A percentile compares a stretch with the other conserved stretches of the same genome.
phyloP scores from a whole-genome alignment of 2,888 invertebrate species.

The Itoplectis maculator region DNA sequence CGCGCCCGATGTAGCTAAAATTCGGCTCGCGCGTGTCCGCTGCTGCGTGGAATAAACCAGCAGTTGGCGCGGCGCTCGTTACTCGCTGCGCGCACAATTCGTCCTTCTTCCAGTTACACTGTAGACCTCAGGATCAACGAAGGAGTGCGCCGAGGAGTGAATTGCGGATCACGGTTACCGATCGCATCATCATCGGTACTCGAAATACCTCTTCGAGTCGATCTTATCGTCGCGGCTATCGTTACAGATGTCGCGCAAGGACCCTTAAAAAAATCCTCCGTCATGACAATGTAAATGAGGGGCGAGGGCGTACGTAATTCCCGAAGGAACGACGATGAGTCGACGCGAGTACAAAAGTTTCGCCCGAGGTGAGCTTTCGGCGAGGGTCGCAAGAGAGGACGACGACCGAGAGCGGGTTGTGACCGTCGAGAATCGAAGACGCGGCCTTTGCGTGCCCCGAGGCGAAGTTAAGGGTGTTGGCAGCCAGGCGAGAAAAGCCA shows the following conservation, averaged over 20 bases:
- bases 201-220: too few species aligned
- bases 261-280: neutral
- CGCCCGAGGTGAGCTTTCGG: constrained; percentile 9
- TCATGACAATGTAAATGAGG: constrained; percentile 12
- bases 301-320: neutral
- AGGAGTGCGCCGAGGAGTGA: too few species aligned
- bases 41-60: constrained; percentile 1
- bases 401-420: neutral
- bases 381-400: neutral
- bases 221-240: neutral
- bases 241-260: neutral
- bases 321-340: neutral
- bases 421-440: constrained; percentile 25
- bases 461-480: constrained; percentile 65
- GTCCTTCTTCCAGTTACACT: too few species aligned
- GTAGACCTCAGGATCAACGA: too few species aligned
- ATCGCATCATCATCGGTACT: too few species aligned
- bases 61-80: neutral
- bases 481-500: constrained; percentile 61
- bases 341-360: constrained; percentile 21
- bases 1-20: neutral
- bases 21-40: neutral
- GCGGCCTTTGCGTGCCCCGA: constrained; percentile 38
- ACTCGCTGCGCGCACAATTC: neutral
- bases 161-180: too few species aligned